Base-by-base conservation (phyloP, 2,113 vertebrate species). In the Austrofundulus limnaeus region DNA sequence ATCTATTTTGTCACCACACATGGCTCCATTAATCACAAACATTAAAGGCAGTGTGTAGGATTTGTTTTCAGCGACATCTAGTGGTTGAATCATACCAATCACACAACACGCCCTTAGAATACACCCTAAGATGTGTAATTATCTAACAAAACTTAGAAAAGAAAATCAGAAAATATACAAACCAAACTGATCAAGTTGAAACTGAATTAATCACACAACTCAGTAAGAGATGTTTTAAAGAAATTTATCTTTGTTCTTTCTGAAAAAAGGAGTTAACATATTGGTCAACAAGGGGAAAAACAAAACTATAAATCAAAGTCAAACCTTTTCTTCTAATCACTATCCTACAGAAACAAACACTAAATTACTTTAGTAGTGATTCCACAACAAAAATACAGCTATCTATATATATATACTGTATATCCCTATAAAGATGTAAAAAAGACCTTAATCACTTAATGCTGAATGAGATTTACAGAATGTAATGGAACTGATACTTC, bases 161-260 rank as follows among this genome's bases (percentile, higher is more conserved):
- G 28, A 28, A 28, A 28, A 28, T 4, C 16, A 52, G 1, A 21
- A n/a, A 19, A 31, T 6, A 34, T 12, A 12, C 3, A 34, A 31
- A 25, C 10, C 13, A 6, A 54, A 15, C 5, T 34, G 4, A 20
- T 28, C 14, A 25, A 50, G 8, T 28, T 9, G 23, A 24, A 11
- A 11, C 42, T 37, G 46, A 63, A 84, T 77, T 37, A 66, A 66
- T 50, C 41, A 85, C 72, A 77, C 43, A 59, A 66, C 20, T 1
- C 68, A 72, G 11, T 52, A 52, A 17, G 7, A 8, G 13, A 43
- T 28, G 5, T 47, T 42, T 53, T 11, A 43, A 63, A 64, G 24
- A 12, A 43, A 2, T 83, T 85, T 86, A 77, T 80, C 84, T 76
- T 28, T 5, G 20, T 65, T 4, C 43, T 66, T 61, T 70, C 58